Evolutionary conservation across 2,113 vertebrate genomes (phyloP), one percentile per base, ranked within the genome.

Genomic region (Apus apus): DNA sequence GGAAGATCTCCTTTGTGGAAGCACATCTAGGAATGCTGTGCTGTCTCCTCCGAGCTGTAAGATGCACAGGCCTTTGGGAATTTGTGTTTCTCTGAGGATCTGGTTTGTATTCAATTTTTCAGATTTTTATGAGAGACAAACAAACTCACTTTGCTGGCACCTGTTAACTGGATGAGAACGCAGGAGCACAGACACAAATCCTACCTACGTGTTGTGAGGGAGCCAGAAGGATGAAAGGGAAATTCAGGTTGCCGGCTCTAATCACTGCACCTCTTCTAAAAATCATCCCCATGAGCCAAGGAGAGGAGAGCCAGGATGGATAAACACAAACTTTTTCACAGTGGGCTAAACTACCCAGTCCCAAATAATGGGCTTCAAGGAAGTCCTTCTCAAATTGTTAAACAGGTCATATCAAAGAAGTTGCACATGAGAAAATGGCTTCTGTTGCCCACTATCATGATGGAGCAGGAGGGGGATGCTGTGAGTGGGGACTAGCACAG

Each of bases 1-100:
- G 95, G 94, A 95, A 96, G 94, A 97, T 98, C 97, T 98, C 85
- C 79, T 97, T 97, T 97, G 87, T 95, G 95, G 96, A 96, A 96
- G 85, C 90, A 88, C 14, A 51, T 96, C 73, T 56, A 89, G 48
- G 84, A 97, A 85, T 3, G 20, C 36, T 71, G 83, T 90, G 64
- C 82, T 95, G 91, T 94, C 96, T 97, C 92, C 74, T 51, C 34
- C 85, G 51, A 94, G 95, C 94, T 85, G 81, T 64, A 87, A 97
- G 94, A 95, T 93, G 64, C 87, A 79, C 48, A 92, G 86, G 77
- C 90, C 78, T 95, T 93, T 96, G 96, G 95, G 97, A 87, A 82
- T 88, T 93, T 57, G 43, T 83, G 30, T 58, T 15, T 75, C 91
- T 96, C 45, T 43, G 64, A 71, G 94, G 85, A 87, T 95, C 70